These are phyloP conservation scores for Autographa gamma DNA, from an alignment of 2,888 invertebrate species.

Conservation along the genomic window DNA sequence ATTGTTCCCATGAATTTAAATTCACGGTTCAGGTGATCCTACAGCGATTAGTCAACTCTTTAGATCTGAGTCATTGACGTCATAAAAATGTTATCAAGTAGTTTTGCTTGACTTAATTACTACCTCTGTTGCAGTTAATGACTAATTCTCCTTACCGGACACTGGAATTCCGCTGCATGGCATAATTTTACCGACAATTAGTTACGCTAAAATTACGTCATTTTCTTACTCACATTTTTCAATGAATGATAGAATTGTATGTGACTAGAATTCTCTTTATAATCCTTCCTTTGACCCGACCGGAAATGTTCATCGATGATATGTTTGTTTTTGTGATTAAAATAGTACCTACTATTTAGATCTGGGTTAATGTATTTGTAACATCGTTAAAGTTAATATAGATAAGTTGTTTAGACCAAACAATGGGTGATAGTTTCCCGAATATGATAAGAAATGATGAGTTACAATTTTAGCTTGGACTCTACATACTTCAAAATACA, in stretches of 20 bases:
- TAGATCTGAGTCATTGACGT: slow-evolving; percentile 50
- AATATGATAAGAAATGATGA: not conserved
- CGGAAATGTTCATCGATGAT: slow-evolving; percentile 40
- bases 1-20: slow-evolving; percentile 27
- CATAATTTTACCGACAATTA: slow-evolving; percentile 25
- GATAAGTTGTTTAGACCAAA: slow-evolving; percentile 48
- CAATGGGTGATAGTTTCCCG: slow-evolving; percentile 21
- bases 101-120: slow-evolving; percentile 50
- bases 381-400: slow-evolving; percentile 37
- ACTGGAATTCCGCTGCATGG: slow-evolving; percentile 35
- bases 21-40: slow-evolving; percentile 49
- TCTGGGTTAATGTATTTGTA: slow-evolving; percentile 47
- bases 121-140: slow-evolving; percentile 51
- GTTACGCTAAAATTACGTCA: slow-evolving; percentile 49
- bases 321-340: slow-evolving; percentile 28
- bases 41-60: slow-evolving; percentile 38
- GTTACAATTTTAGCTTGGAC: not conserved
- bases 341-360: slow-evolving; percentile 23
- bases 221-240: slow-evolving; percentile 34
- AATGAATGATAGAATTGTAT: slow-evolving; percentile 28
- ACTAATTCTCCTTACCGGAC: slow-evolving; percentile 44
- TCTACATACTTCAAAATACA: not conserved
- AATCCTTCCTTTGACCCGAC: slow-evolving; percentile 27
- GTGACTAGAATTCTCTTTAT: slow-evolving; percentile 24
- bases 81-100: slow-evolving; percentile 48